Base-by-base conservation (phyloP, 2,113 vertebrate genomes). In the Rallus limicola region DNA sequence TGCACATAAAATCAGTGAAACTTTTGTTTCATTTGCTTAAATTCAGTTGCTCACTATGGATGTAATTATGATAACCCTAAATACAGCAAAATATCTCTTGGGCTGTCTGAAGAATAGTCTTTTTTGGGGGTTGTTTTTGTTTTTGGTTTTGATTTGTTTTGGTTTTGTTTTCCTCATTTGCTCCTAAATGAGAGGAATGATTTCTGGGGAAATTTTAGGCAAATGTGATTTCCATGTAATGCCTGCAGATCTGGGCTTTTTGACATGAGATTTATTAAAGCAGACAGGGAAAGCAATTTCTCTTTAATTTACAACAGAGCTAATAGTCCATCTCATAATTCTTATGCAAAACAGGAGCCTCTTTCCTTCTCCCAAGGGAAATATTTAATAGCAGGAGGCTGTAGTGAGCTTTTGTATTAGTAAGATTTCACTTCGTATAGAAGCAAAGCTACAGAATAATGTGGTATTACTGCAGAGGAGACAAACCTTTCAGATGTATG, bases 291-390 rank as follows among this genome's bases (percentile, higher is more conserved):
- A 79, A 81, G 64, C 64, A 77, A 93, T 95, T 94, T 93, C 46
- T 82, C 24, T 91, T 95, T 93, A 94, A 94, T 94, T 96, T 93
- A 82, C 59, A 91, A 9, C 40, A 77, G 33, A 94, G 76, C 15
- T 96, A 96, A 92, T 89, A 79, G 80, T 76, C 77, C 36, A 16
- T 87, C 70, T 91, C 44, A 50, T 96, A 93, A 93, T 93, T 87
- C 59, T 92, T 93, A 92, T 92, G 91, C 88, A 95, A 96, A 96
- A 82, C 81, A 93, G 70, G 48, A 96, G 67, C 33, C 20, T 80
- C n/a, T 76, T 82, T 85, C 67, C 65, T 59, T 7, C 67, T 94
- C 88, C 59, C 74, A 46, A 53, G 86, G 83, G 93, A 91, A 92
- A 67, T 67, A 67, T 42, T 89, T 91, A 82, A 93, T 91, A 96